Base-by-base conservation (phyloP, 2,797 vertebrate species). In the Rhadinocentrus ornatus region DNA sequence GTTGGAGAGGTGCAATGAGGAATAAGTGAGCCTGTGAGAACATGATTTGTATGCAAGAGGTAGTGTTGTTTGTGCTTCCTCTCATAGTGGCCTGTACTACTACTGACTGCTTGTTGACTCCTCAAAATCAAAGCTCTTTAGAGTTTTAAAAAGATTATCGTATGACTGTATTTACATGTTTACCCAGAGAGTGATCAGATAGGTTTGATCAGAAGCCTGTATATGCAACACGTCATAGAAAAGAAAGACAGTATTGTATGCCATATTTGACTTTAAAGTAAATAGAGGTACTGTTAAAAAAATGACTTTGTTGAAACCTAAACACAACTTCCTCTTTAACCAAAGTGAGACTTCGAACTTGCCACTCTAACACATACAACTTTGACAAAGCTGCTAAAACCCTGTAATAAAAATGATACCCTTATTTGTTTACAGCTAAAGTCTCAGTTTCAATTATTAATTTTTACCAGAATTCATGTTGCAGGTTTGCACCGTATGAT, bases 11-110 rank as follows among this genome's bases (percentile, higher is more conserved):
- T 65, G 57, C 27, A 16, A 35, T 31, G 62, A 65, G 61, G 69
- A 66, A 35, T 55, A 29, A 59, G 62, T 22, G 58, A 67, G 62
- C 35, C 27, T 24, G n/a, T 66, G 48, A 66, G 77, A 35, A 72
- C 74, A 54, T 71, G n/a, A 41, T 53, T 71, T 84, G 71, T 78
- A 76, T 84, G 66, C 48, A 24, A 77, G 73, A 64, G 39, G 48
- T 50, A 73, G 72, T 75, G 77, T 66, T 62, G 75, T 35, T 68
- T 41, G 34, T 56, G 81, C 80, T 85, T 88, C 83, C 71, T 84
- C 65, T 13, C 37, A 48, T 44, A 61, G 69, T 61, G 50, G 53
- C 39, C 60, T 81, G 29, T 63, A 44, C 26, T n/a, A 32, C 62
- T 32, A 32, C 6, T 34, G 11, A 39, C 29, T 59, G 22, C n/a